Evolutionary conservation across 2,113 vertebrate species (phyloP).

Genomic region (Neotoma lepida): DNA sequence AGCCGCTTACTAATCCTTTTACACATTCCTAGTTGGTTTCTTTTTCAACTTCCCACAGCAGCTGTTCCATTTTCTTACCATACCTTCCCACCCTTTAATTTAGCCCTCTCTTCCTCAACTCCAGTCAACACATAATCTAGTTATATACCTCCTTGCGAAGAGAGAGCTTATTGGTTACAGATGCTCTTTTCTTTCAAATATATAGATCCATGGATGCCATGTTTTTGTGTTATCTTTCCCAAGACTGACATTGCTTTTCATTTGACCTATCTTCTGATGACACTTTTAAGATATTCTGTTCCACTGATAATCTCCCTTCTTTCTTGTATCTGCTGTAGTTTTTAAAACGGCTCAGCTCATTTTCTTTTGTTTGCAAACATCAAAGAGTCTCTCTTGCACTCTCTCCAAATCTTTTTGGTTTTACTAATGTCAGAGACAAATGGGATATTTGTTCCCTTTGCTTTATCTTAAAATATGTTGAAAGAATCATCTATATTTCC

Average conservation of each 20-base stretch:
- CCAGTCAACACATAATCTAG: conserved; percentile 49
- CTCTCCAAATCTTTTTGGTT: conserved; percentile 25
- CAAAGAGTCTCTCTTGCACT: conserved; percentile 30
- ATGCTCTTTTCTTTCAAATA: conserved; percentile 49
- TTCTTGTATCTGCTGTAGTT: conserved; percentile 32
- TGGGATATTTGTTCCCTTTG: conserved; percentile 29
- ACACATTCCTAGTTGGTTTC: conserved; percentile 75
- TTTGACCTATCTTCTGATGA: background rate
- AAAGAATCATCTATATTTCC: background rate
- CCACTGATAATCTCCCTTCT: conserved; percentile 25
- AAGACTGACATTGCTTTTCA: conserved; percentile 23
- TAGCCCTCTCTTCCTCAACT: background rate
- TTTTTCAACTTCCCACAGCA: conserved; percentile 74
- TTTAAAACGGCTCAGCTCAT: background rate
- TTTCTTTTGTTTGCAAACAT: conserved; percentile 28
- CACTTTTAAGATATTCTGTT: conserved; percentile 41
- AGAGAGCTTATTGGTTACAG: background rate
- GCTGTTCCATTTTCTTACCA: conserved; percentile 66
- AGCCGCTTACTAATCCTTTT: conserved; percentile 71
- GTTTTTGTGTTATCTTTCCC: conserved; percentile 41
- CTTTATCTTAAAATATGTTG: conserved; percentile 56
- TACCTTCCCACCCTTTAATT: conserved; percentile 43
- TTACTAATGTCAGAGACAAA: background rate
- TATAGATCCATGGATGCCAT: conserved; percentile 51
- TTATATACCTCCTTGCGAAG: conserved; percentile 49